Conservation (phyloP, 2,888 invertebrate species). For the Cylloceria caligata region DNA sequence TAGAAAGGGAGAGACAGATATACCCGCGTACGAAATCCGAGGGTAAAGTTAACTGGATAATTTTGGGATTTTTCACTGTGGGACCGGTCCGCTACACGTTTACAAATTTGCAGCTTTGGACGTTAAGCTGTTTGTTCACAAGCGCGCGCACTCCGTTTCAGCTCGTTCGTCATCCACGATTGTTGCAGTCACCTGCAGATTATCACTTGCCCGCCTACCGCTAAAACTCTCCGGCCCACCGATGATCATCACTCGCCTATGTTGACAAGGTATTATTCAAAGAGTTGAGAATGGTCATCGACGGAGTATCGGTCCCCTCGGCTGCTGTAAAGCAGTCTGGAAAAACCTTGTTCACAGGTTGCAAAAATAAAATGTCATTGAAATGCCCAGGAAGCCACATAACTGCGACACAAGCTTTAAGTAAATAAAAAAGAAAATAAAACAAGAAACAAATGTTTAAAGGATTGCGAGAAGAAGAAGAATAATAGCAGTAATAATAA, state of each 20-base stretch:
- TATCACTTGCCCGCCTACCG: conserved; percentile 81
- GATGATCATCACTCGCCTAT: conserved; percentile 54
- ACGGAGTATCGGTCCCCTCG: conserved; percentile 6
- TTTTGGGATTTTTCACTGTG: conserved; percentile 76
- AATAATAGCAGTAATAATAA: conserved; percentile 37
- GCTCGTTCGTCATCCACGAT: conserved; percentile 70
- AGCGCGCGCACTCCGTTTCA: conserved; percentile 56
- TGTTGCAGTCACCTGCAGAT: conserved; percentile 82
- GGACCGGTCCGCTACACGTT: conserved; percentile 76
- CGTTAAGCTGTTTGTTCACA: conserved; percentile 72
- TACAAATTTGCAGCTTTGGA: conserved; percentile 79
- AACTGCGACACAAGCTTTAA: background rate
- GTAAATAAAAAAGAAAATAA: conserved; percentile 1
- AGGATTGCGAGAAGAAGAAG: background rate
- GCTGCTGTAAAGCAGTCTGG: conserved; percentile 18
- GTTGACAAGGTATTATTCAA: conserved; percentile 53
- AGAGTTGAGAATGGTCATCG: conserved; percentile 17
- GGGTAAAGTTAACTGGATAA: conserved; percentile 81
- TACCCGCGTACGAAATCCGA: conserved; percentile 38
- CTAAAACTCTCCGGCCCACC: conserved; percentile 42
- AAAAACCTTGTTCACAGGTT: conserved; percentile 20
- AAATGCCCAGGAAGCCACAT: background rate
- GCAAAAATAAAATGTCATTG: conserved; percentile 4
- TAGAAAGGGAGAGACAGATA: conserved; percentile 26
- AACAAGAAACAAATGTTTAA: conserved; percentile 2